phyloP scores from a whole-genome alignment of 2,113 vertebrate genomes.

The Mohoua ochrocephala region DNA sequence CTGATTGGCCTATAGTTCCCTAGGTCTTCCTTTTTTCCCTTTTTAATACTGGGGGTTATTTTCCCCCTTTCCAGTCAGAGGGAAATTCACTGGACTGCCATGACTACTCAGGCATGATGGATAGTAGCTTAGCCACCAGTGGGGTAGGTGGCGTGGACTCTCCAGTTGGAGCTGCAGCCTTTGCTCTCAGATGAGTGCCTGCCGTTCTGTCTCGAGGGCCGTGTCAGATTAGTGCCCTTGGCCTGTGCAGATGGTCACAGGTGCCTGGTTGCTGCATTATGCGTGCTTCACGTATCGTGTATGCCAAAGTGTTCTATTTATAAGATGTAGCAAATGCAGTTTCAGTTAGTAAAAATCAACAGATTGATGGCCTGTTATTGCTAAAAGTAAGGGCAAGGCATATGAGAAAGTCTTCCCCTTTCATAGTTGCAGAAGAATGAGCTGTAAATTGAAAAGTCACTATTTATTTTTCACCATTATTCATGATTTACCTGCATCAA shows the following conservation, averaged over 20 bases:
- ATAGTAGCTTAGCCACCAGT: neutral
- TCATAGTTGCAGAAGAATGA: neutral
- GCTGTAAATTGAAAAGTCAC: neutral
- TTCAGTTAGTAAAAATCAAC: neutral
- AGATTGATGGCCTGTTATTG: neutral
- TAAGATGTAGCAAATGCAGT: neutral
- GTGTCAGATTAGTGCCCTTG: neutral
- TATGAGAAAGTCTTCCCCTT: neutral
- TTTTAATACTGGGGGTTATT: neutral
- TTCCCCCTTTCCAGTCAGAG: neutral
- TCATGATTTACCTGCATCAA: neutral
- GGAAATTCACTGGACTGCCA: neutral
- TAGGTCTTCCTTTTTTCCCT: neutral
- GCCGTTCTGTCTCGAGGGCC: neutral
- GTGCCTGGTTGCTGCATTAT: neutral
- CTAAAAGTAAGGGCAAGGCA: neutral
- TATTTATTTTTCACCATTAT: neutral
- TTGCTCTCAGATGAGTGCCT: neutral
- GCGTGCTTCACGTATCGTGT: rapidly evolving
- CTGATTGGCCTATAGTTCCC: neutral
- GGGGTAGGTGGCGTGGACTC: neutral
- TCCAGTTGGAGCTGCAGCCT: neutral
- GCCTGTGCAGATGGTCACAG: neutral
- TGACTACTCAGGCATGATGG: neutral
- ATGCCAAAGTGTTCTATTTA: neutral